phyloP scores from a whole-genome alignment of 2,888 invertebrate genomes.

The Drosophila pseudotakahashii region DNA sequence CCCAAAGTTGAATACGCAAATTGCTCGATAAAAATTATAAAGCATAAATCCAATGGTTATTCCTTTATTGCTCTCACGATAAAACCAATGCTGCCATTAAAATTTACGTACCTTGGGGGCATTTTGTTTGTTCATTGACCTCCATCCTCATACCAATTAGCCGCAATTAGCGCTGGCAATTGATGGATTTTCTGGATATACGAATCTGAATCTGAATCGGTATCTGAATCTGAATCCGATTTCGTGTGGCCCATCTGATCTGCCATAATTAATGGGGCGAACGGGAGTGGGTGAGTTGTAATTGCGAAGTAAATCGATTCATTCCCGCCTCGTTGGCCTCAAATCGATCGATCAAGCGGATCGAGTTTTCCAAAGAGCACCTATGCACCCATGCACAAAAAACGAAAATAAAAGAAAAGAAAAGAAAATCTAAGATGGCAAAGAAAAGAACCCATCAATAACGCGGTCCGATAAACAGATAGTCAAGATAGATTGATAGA shows the following conservation, averaged over 20 bases:
- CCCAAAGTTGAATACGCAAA: slow-evolving; percentile 7
- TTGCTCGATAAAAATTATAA: slow-evolving; percentile 7
- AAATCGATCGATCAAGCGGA: slow-evolving; percentile 20
- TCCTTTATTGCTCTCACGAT: slow-evolving; percentile 2
- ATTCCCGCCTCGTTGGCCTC: slow-evolving; percentile 15
- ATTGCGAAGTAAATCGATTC: slow-evolving; percentile 22
- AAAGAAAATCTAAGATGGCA: slow-evolving; percentile 35
- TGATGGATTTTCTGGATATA: slow-evolving; percentile 17
- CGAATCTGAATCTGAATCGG: not conserved
- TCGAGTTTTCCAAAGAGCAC: slow-evolving; percentile 19
- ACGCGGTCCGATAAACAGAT: slow-evolving; percentile 16
- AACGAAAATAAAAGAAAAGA: not conserved
- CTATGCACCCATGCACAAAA: slow-evolving; percentile 4
- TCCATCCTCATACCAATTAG: slow-evolving; percentile 30
- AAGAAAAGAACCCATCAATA: slow-evolving; percentile 66
- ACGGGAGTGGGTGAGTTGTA: slow-evolving; percentile 10
- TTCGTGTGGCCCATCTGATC: slow-evolving; percentile 25
- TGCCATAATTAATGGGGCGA: slow-evolving; percentile 30
- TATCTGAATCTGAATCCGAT: not conserved
- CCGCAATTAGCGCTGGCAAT: slow-evolving; percentile 28
- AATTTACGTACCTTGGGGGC: slow-evolving; percentile 19
- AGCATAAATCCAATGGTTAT: not conserved
- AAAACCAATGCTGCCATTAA: slow-evolving; percentile 10
- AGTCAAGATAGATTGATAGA: too few species aligned
- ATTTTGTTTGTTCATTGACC: slow-evolving; percentile 41